Percentiles rank a stretch among this genome's conserved stretches.
Conservation (phyloP, 2,888 invertebrate species). For the Lithophane semibrunnea region DNA sequence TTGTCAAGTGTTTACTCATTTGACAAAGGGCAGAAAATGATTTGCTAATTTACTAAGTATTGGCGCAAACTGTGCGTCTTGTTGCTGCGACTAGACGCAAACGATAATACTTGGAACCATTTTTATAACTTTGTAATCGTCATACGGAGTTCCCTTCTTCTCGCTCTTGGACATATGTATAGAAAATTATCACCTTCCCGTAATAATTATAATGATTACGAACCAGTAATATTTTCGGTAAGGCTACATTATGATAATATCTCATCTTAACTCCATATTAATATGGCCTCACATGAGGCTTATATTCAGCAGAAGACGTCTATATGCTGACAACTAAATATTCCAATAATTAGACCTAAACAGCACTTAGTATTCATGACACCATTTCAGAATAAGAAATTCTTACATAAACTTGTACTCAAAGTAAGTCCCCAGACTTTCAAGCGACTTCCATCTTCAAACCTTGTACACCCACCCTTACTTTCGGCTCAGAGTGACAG, state of each 20-base stretch:
- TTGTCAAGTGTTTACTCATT: background rate
- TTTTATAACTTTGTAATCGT: background rate
- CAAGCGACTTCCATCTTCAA: background rate
- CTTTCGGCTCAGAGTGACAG: slow-evolving; percentile 51
- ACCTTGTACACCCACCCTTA: slow-evolving; percentile 43
- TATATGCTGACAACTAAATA: slow-evolving; percentile 38
- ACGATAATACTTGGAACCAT: background rate
- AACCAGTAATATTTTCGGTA: background rate
- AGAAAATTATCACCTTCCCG: background rate
- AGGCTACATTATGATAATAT: background rate
- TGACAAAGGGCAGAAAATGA: background rate
- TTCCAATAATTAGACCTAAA: slow-evolving; percentile 22
- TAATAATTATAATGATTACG: background rate
- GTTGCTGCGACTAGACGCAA: no score
- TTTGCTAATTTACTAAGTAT: background rate
- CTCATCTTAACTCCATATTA: background rate
- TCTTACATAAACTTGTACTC: background rate
- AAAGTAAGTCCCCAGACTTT: background rate
- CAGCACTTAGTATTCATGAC: slow-evolving; percentile 11
- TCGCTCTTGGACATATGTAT: background rate
- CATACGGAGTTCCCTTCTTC: background rate
- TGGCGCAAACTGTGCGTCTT: background rate
- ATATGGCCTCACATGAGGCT: background rate
- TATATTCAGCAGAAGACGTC: slow-evolving; percentile 4
- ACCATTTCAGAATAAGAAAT: background rate